Percentiles rank a stretch among this genome's conserved stretches.
Conservation (phyloP, 2,888 invertebrate species). For the Cetonia aurata region DNA sequence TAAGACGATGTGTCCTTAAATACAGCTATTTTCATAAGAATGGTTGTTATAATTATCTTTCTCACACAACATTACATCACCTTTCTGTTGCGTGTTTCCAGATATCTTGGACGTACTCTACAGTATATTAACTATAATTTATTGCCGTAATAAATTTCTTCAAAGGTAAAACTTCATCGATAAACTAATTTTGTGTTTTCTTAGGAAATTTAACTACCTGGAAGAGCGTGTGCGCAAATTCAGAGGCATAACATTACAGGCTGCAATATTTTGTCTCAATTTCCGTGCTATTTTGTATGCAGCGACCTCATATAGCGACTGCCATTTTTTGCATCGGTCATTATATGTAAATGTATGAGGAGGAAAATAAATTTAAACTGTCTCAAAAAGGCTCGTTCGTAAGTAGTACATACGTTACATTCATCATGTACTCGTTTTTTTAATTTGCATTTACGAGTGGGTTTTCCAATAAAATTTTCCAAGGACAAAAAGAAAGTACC, state of each 20-base stretch:
- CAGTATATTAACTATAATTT: too few relatives aligned
- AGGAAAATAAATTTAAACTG: conserved; percentile 39
- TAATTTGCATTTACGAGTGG: conserved; percentile 22
- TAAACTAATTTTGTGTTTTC: too few relatives aligned
- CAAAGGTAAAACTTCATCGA: background rate
- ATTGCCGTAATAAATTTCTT: background rate
- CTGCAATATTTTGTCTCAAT: conserved; percentile 5
- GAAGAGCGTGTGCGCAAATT: background rate
- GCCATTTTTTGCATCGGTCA: conserved; percentile 17
- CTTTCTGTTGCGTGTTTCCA: too few relatives aligned
- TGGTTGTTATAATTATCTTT: too few relatives aligned
- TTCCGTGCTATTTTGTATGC: conserved; percentile 11
- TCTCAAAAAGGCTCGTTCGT: conserved; percentile 32
- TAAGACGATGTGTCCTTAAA: too few relatives aligned
- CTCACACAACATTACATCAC: too few relatives aligned
- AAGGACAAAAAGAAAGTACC: conserved; percentile 36
- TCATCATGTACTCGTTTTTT: conserved; percentile 33
- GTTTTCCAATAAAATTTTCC: conserved; percentile 32
- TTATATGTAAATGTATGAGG: conserved; percentile 36
- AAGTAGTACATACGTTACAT: conserved; percentile 27
- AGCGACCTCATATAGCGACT: background rate
- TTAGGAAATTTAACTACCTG: too few relatives aligned
- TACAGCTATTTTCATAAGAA: too few relatives aligned
- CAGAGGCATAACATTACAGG: background rate
- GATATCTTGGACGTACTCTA: too few relatives aligned